Percentiles rank a stretch among this genome's conserved stretches.
Evolutionary conservation across 2,797 vertebrate genomes (phyloP).

Genomic region (Periparus ater): DNA sequence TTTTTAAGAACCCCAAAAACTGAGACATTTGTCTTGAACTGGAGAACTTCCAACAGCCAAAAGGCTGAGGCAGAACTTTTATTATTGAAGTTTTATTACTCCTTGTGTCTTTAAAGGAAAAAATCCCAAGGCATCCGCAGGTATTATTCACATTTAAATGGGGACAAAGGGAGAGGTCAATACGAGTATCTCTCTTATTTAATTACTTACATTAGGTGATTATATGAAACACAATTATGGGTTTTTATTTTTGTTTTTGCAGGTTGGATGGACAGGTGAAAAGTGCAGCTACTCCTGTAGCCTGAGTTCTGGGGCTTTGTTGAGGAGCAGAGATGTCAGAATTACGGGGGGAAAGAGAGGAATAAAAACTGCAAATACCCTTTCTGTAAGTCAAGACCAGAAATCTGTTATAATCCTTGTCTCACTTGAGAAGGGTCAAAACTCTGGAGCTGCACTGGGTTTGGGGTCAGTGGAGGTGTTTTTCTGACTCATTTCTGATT

Average conservation of each 20-base stretch:
- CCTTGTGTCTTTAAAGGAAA: background rate
- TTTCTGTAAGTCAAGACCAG: background rate
- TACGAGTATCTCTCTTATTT: background rate
- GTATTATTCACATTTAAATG: background rate
- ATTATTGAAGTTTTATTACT: background rate
- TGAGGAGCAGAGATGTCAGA: background rate
- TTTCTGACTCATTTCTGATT: background rate
- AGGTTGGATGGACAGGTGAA: background rate
- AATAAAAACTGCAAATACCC: background rate
- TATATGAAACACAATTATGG: background rate
- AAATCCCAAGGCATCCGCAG: background rate
- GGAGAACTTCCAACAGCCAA: background rate
- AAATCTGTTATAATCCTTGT: background rate
- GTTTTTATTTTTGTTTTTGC: background rate
- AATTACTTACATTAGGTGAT: background rate
- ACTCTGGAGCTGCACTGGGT: background rate
- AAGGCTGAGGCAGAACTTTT: background rate
- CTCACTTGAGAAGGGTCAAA: background rate
- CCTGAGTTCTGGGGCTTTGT: background rate
- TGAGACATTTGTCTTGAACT: background rate
- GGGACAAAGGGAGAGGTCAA: background rate
- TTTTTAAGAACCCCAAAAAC: background rate
- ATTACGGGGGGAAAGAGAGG: accelerated
- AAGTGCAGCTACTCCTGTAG: background rate
- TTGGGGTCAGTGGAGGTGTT: background rate